Conservation (phyloP, 2,797 vertebrate genomes). For the Anguilla anguilla region DNA sequence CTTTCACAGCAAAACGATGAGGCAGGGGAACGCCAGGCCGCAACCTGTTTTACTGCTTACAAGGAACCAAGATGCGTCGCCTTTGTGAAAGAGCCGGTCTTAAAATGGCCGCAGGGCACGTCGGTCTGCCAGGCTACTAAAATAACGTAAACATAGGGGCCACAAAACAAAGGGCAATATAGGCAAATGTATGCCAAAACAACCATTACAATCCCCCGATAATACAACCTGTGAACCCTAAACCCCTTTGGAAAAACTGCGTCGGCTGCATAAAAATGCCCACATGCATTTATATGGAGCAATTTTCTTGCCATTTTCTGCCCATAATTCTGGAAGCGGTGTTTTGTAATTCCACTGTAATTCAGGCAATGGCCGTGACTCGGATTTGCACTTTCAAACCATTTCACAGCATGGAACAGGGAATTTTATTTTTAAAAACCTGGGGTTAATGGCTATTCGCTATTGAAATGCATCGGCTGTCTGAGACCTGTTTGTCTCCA, state of each 20-base stretch:
- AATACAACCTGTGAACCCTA: conserved; percentile 13
- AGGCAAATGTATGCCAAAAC: neutral
- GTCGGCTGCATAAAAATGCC: neutral
- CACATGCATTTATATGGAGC: conserved; percentile 15
- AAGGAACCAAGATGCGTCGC: neutral
- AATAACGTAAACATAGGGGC: neutral
- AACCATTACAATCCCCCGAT: neutral
- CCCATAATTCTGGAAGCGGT: neutral
- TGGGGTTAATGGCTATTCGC: neutral
- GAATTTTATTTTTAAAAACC: neutral
- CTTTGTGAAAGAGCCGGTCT: neutral
- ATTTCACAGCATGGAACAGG: neutral
- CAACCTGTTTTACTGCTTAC: neutral
- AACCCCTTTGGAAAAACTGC: neutral
- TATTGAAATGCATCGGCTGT: neutral
- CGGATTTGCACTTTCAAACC: neutral
- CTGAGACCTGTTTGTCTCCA: neutral
- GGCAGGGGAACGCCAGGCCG: neutral
- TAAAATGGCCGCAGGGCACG: neutral
- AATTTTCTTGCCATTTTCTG: conserved; percentile 25
- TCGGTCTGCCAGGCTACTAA: neutral
- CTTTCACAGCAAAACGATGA: neutral
- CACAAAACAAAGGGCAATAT: neutral
- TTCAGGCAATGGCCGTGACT: neutral
- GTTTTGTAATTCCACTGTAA: conserved; percentile 23